phyloP scores from a whole-genome alignment of 2,113 vertebrate genomes.

The Nannobrachium achirus region DNA sequence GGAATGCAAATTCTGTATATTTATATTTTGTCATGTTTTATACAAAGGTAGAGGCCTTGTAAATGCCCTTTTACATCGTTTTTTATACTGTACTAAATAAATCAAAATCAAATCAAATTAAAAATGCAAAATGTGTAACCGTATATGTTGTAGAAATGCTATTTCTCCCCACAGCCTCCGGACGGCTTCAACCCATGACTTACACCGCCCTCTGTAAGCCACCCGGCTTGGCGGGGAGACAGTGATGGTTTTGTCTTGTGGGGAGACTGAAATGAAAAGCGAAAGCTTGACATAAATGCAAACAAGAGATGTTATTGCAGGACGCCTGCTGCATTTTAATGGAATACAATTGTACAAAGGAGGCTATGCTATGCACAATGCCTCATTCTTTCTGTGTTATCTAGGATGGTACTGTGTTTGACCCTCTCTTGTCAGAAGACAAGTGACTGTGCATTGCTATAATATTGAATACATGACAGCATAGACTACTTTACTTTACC shows the following conservation, averaged over 20 bases:
- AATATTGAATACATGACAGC: not conserved
- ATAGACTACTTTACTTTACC: constrained; percentile 4
- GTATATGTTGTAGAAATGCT: no score
- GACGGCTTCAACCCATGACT: no score
- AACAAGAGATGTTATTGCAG: not conserved
- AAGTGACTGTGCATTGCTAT: not conserved
- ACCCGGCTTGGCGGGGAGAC: not conserved
- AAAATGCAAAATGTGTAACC: no score
- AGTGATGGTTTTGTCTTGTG: not conserved
- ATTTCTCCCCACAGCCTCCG: no score
- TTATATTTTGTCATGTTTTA: no score
- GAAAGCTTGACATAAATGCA: not conserved
- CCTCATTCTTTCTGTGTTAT: not conserved
- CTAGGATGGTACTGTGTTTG: not conserved
- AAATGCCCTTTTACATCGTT: no score
- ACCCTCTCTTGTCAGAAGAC: not conserved
- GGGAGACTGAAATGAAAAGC: not conserved
- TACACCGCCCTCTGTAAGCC: no score
- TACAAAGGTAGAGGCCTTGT: no score
- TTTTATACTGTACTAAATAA: no score
- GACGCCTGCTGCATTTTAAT: not conserved
- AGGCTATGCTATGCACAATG: not conserved
- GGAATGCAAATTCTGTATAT: no score
- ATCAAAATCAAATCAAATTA: no score
- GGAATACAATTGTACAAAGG: not conserved